Conservation (phyloP, 2,113 vertebrate species). For the Macquaria ambigua region DNA sequence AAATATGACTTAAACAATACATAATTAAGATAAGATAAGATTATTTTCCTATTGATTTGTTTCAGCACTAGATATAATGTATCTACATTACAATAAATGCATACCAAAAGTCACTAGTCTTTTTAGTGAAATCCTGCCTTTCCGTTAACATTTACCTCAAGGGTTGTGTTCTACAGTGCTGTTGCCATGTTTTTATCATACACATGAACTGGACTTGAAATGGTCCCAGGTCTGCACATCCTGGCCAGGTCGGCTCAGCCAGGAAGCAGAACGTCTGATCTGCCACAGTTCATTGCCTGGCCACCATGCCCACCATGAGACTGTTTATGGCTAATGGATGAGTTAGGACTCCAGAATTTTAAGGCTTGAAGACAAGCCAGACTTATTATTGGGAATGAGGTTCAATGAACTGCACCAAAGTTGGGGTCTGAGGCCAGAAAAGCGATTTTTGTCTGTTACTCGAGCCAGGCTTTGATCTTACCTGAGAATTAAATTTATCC, state of each 20-base stretch:
- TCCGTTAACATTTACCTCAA: background rate
- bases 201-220: constrained; percentile 1
- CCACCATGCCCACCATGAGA: constrained; percentile 41
- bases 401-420: constrained; percentile 59
- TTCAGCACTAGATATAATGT: background rate
- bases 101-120: background rate
- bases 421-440: constrained; percentile 17
- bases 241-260: constrained; percentile 24
- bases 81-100: background rate
- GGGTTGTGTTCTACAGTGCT: background rate
- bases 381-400: constrained; percentile 42
- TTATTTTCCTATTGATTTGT: no score
- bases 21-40: no score
- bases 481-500: background rate
- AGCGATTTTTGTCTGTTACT: constrained; percentile 5
- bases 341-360: constrained; percentile 52
- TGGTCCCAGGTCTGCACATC: constrained; percentile 21
- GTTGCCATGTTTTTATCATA: background rate
- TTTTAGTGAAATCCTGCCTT: background rate
- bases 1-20: background rate
- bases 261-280: constrained; percentile 43
- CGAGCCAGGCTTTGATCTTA: background rate
- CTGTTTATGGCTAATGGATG: constrained; percentile 53
- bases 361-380: constrained; percentile 64
- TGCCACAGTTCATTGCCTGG: constrained; percentile 52